Percentiles rank a stretch among this genome's conserved stretches.
phyloP scores from a whole-genome alignment of 2,113 vertebrate species.

The Plectropomus leopardus region DNA sequence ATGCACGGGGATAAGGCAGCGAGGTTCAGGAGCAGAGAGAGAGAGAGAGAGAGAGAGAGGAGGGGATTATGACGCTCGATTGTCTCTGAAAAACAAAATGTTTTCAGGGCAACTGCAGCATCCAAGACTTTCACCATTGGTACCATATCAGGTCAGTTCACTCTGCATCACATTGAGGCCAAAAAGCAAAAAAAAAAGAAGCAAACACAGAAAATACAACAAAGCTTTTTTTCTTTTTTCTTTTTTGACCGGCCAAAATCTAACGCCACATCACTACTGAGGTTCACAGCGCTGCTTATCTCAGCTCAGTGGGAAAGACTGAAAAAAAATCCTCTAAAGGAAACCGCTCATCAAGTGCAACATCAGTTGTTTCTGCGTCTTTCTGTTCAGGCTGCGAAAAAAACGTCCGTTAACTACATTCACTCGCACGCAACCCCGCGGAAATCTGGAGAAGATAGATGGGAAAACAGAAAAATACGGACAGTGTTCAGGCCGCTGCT shows the following conservation, averaged over 20 bases:
- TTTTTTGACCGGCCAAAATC: constrained; percentile 42
- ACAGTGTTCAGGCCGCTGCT: constrained; percentile 57
- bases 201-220: constrained; percentile 50
- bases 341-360: constrained; percentile 61
- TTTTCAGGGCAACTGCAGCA: constrained; percentile 63
- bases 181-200: constrained; percentile 55
- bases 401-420: constrained; percentile 62
- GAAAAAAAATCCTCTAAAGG: constrained; percentile 18
- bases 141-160: constrained; percentile 74
- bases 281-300: constrained; percentile 46
- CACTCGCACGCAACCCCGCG: constrained; percentile 42
- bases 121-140: constrained; percentile 62
- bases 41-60: constrained; percentile 7
- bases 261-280: constrained; percentile 77
- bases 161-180: constrained; percentile 50
- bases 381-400: constrained; percentile 44
- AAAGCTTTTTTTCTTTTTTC: constrained; percentile 27
- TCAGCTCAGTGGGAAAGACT: constrained; percentile 79
- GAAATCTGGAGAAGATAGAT: constrained; percentile 15
- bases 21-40: constrained; percentile 64
- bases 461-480: constrained; percentile 62
- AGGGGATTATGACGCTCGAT: constrained; percentile 42
- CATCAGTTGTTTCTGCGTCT: constrained; percentile 52
- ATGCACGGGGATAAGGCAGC: constrained; percentile 77
- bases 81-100: constrained; percentile 47